Conservation (phyloP, 2,797 vertebrate genomes). For the Chromobotia macracanthus region DNA sequence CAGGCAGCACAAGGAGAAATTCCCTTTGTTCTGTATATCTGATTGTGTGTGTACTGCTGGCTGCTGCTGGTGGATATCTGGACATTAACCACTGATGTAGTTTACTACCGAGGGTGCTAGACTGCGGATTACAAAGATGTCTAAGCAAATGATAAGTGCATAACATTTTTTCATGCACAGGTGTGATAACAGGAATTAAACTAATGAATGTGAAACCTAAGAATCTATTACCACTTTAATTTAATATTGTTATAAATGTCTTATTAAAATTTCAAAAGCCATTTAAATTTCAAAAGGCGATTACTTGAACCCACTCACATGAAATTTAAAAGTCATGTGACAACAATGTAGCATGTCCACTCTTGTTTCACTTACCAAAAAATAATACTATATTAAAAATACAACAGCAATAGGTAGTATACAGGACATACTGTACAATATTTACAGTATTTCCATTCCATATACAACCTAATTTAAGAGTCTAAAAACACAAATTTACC, state of each 20-base stretch:
- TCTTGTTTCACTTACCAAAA: too few species aligned
- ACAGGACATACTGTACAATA: too few species aligned
- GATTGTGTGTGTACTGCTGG: slow-evolving; percentile 65
- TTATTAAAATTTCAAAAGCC: too few species aligned
- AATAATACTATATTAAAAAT: too few species aligned
- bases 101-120: slow-evolving; percentile 11
- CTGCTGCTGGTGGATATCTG: slow-evolving; percentile 46
- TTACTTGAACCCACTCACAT: too few species aligned
- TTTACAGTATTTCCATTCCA: too few species aligned
- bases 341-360: too few species aligned
- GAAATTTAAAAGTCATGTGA: too few species aligned
- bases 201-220: background rate
- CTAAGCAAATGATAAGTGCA: background rate
- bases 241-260: background rate
- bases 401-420: too few species aligned
- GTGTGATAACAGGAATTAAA: background rate
- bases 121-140: slow-evolving; percentile 18
- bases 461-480: too few species aligned
- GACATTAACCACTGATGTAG: slow-evolving; percentile 16
- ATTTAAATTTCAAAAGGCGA: too few species aligned
- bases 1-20: slow-evolving; percentile 67
- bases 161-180: slow-evolving; percentile 1
- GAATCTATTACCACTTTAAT: background rate
- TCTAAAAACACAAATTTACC: background rate
- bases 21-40: slow-evolving; percentile 66